Conservation (phyloP, 2,797 vertebrate genomes). For the Masticophis lateralis region DNA sequence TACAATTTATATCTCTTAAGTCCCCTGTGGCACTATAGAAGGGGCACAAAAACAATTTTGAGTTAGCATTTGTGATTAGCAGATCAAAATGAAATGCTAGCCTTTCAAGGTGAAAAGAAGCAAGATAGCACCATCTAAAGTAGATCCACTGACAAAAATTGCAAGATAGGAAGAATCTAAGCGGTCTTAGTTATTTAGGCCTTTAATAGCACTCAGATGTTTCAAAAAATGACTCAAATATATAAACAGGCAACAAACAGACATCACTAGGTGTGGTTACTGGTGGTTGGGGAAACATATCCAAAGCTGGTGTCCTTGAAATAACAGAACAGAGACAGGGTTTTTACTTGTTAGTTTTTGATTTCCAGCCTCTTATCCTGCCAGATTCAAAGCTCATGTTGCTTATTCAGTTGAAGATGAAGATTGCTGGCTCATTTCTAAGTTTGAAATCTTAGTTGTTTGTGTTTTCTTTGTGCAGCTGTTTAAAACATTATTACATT, state of each 20-base stretch:
- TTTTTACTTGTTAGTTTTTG: background rate
- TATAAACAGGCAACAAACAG: constrained; percentile 63
- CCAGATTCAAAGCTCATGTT: background rate
- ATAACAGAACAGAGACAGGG: constrained; percentile 8
- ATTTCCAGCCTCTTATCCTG: background rate
- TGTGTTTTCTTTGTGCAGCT: background rate
- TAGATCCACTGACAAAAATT: background rate
- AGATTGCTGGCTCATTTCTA: background rate
- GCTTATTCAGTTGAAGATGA: background rate
- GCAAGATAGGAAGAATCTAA: constrained; percentile 40
- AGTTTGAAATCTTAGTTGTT: background rate
- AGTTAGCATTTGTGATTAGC: background rate
- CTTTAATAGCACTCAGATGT: constrained; percentile 35
- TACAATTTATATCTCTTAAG: background rate
- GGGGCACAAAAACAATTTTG: too few species aligned
- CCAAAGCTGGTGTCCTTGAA: constrained; percentile 53
- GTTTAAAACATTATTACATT: background rate
- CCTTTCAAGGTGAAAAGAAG: background rate
- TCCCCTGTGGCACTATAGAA: background rate
- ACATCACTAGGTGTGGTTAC: constrained; percentile 54
- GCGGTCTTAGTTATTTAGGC: constrained; percentile 30
- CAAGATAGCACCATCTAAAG: background rate
- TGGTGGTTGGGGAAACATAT: constrained; percentile 39
- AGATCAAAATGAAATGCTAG: background rate
- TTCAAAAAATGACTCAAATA: constrained; percentile 55